A percentile compares a stretch with the other conserved stretches of the same genome.
These are phyloP conservation scores for Lycaon pictus DNA, from an alignment of 2,113 vertebrate species.

Conservation along the genomic window DNA sequence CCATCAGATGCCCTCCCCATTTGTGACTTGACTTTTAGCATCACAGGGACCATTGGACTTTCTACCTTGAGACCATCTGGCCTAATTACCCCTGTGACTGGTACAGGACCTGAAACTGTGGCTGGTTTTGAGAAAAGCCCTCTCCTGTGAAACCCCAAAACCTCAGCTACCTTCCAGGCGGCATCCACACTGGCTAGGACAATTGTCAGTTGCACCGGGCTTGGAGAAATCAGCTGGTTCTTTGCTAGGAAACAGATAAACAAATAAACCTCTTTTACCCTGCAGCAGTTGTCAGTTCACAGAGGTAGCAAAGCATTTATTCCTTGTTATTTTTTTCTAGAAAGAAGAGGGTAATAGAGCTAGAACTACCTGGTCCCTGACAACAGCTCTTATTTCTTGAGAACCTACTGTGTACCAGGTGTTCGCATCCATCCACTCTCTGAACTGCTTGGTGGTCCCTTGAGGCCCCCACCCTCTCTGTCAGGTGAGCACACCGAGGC, in stretches of 20 bases:
- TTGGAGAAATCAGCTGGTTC: background rate
- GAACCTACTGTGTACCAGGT: background rate
- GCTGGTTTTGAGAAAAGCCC: background rate
- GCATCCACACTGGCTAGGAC: accelerated
- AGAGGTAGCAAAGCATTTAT: accelerated
- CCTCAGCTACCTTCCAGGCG: background rate
- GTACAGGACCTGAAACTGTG: background rate
- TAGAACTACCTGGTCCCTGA: background rate
- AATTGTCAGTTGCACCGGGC: background rate
- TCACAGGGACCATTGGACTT: background rate
- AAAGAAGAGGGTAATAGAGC: no score
- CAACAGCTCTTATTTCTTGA: background rate
- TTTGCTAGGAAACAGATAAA: constrained; percentile 54
- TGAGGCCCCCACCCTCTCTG: background rate
- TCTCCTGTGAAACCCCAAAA: accelerated
- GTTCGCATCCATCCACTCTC: background rate
- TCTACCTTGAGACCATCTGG: constrained; percentile 60
- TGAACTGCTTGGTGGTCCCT: no score
- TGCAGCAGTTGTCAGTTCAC: background rate
- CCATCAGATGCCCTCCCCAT: background rate
- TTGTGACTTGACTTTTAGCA: background rate
- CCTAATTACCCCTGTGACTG: background rate
- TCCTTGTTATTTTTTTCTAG: background rate
- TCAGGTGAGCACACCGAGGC: background rate
- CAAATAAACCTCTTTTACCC: constrained; percentile 4